Conservation (phyloP, 2,113 vertebrate genomes). For the Neodon shergylaensis region DNA sequence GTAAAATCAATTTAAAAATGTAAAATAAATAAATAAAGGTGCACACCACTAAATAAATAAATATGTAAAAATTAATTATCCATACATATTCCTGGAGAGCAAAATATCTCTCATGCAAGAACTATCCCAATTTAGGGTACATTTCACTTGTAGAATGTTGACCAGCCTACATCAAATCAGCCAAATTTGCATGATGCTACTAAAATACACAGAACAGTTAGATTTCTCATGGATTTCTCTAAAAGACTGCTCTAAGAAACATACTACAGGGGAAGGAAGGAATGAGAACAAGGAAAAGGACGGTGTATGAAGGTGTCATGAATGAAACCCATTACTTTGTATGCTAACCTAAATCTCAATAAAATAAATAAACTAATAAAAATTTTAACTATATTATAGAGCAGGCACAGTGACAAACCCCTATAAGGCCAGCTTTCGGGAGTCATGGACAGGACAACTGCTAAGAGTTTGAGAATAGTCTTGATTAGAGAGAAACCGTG, state of each 20-base stretch:
- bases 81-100: neutral
- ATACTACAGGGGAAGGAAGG: neutral
- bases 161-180: neutral
- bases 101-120: conserved; percentile 22
- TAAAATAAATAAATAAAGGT: no score
- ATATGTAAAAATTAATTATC: neutral
- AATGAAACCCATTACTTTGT: neutral
- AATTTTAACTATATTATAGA: no score
- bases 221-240: neutral
- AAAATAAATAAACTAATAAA: no score
- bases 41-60: neutral
- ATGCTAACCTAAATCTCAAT: no score
- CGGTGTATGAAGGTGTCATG: neutral
- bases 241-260: conserved; percentile 6
- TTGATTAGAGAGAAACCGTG: neutral
- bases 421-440: neutral
- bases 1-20: no score
- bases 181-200: no score
- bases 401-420: neutral
- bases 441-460: rapidly evolving
- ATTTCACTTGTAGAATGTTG: neutral
- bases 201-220: no score
- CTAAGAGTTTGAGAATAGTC: neutral
- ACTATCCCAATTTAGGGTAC: neutral
- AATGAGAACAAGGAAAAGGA: neutral